Conservation (phyloP, 2,888 invertebrate genomes). For the Pristionchus exspectatus region DNA sequence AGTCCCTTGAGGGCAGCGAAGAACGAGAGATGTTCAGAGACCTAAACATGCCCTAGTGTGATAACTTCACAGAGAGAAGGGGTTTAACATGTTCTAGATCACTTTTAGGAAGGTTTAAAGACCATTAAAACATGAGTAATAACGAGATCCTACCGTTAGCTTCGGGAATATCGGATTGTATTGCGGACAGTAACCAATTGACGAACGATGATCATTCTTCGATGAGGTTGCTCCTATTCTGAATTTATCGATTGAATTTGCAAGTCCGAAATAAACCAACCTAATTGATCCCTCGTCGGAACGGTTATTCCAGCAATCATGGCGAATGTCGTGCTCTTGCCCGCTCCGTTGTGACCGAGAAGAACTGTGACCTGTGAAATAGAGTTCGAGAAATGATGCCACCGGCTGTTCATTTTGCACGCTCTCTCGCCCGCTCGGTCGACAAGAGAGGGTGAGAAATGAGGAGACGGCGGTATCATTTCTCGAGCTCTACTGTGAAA, state of each 20-base stretch:
- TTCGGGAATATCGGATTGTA: slow-evolving; percentile 35
- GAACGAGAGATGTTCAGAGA: slow-evolving; percentile 42
- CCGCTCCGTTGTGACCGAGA: slow-evolving; percentile 77
- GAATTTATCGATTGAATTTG: neutral
- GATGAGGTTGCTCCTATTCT: neutral
- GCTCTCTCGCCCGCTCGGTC: neutral
- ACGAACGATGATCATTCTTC: neutral
- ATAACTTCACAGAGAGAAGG: too few relatives aligned
- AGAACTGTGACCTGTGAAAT: slow-evolving; percentile 70
- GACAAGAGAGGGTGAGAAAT: neutral
- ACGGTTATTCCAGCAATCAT: slow-evolving; percentile 69
- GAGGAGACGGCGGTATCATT: neutral
- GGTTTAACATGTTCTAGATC: too few relatives aligned
- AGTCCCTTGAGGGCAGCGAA: slow-evolving; percentile 36
- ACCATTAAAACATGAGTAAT: neutral
- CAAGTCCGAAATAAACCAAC: neutral
- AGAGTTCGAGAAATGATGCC: too few relatives aligned
- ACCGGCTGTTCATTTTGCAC: too few relatives aligned
- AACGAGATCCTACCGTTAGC: neutral
- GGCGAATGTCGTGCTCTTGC: slow-evolving; percentile 72
- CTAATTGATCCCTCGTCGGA: slow-evolving; percentile 65
- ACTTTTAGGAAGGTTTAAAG: neutral
- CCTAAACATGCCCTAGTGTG: neutral
- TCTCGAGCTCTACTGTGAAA: slow-evolving; percentile 53
- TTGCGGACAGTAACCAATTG: slow-evolving; percentile 43